phyloP scores from a whole-genome alignment of 2,113 vertebrate genomes.

The Ammodytes marinus region DNA sequence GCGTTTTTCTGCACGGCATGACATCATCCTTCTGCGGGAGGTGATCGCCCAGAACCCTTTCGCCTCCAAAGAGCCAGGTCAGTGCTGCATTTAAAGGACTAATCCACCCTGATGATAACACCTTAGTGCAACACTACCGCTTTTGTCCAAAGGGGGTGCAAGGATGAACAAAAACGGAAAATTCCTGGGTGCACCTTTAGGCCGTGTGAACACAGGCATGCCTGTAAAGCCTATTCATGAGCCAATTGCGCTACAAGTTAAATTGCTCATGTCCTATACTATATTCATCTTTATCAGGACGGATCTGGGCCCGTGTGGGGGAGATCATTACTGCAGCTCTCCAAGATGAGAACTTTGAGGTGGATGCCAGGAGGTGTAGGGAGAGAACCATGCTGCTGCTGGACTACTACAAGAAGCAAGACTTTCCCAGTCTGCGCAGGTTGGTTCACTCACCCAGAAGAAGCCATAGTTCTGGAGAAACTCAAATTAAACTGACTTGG shows the following conservation, averaged over 20 bases:
- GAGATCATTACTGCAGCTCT: constrained; percentile 84
- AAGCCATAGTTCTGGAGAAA: background rate
- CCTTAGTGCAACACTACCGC: background rate
- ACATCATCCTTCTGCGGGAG: constrained; percentile 85
- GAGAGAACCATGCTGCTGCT: constrained; percentile 86
- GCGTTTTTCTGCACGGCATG: constrained; percentile 85
- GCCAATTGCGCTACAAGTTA: background rate
- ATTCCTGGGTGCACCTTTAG: no score
- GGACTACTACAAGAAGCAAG: constrained; percentile 87
- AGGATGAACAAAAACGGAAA: no score
- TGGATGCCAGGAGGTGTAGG: constrained; percentile 83
- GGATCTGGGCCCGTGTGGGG: constrained; percentile 84
- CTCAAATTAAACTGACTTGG: no score
- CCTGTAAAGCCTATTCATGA: background rate
- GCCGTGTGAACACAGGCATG: background rate
- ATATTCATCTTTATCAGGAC: constrained; percentile 40
- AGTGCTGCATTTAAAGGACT: background rate
- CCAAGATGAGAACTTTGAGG: constrained; percentile 86
- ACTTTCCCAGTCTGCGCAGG: constrained; percentile 85
- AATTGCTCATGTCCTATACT: background rate
- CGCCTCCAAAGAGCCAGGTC: constrained; percentile 82
- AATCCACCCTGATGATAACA: background rate
- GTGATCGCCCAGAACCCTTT: constrained; percentile 87
- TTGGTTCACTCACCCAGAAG: constrained; percentile 30
- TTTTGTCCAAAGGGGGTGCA: no score